Evolutionary conservation across 1,140 invertebrate genomes (phyloP), one percentile per base, ranked within the genome.

Genomic region (Acyrthosiphon pisum): DNA sequence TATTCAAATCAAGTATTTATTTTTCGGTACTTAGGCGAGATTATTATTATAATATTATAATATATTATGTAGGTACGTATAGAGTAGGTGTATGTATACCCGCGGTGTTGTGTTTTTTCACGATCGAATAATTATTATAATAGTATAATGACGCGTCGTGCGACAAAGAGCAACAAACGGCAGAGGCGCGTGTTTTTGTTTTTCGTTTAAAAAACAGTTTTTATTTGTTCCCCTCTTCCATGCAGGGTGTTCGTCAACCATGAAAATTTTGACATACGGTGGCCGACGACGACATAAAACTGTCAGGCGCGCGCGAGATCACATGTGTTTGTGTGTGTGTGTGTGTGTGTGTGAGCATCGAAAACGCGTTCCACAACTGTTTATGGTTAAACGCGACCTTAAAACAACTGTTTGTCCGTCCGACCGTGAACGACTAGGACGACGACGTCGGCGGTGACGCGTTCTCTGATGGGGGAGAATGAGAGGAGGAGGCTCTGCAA

Each of bases 301-400:
- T 35, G 46, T 88, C 86, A 8, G 87, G n/a, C 48, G 46, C 20
- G 87, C 48, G 86, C 46, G 83, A 44, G 84, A 76, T 76, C 60
- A 44, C 83, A 41, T 41, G 83, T 41, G 76, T 44, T 37, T n/a
- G n/a, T 53, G 53, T 46, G 35, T n/a, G 46, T 35, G 35, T 35
- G n/a, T 81, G 35, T 37, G 68, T 11, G n/a, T n/a, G 91, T 76
- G 41, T 46, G 46, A 20, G 68, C 53, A 23, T 91, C 50, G 76
- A 81, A 92, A 91, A 91, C 60, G 90, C 60, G 90, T 91, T 91
- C 22, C 44, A 91, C 90, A 76, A 91, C 90, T 91, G 90, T 91
- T 91, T 46, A 76, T 53, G 81, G 48, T 93, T 86, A 56, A 84
- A 93, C 35, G 81, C n/a, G 48, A 93, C 81, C 68, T 93, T 37